phyloP scores from a whole-genome alignment of 2,797 vertebrate genomes.

The Chrosomus eos region DNA sequence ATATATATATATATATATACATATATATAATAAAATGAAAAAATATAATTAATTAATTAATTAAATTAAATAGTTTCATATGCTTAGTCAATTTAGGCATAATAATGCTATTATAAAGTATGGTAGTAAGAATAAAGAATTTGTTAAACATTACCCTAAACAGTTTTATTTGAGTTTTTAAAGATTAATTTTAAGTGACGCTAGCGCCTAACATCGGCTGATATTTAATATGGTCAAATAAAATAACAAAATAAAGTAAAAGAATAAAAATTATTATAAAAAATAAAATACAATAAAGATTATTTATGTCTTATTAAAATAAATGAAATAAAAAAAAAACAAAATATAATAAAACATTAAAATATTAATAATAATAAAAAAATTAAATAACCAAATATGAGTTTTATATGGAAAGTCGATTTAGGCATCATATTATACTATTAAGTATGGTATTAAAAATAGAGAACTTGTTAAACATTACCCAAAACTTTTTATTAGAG shows the following conservation, averaged over 20 bases:
- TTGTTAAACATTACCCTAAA: too few species aligned
- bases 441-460: neutral
- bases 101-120: neutral
- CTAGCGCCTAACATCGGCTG: neutral
- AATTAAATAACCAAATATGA: neutral
- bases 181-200: neutral
- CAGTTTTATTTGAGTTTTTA: neutral
- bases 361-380: neutral
- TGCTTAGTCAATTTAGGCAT: neutral
- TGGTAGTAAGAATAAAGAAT: neutral
- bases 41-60: neutral
- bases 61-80: neutral
- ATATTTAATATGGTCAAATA: neutral
- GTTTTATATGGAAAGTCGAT: neutral
- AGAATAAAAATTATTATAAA: too few species aligned
- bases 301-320: too few species aligned
- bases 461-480: neutral
- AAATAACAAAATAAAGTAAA: too few species aligned
- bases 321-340: too few species aligned
- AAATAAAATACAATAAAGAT: too few species aligned
- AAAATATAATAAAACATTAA: too few species aligned
- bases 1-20: too few species aligned
- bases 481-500: neutral
- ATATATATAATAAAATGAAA: neutral
- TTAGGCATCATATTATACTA: neutral